Base-by-base conservation (phyloP, 2,888 invertebrate genomes). In the Podabrus alpinus region DNA sequence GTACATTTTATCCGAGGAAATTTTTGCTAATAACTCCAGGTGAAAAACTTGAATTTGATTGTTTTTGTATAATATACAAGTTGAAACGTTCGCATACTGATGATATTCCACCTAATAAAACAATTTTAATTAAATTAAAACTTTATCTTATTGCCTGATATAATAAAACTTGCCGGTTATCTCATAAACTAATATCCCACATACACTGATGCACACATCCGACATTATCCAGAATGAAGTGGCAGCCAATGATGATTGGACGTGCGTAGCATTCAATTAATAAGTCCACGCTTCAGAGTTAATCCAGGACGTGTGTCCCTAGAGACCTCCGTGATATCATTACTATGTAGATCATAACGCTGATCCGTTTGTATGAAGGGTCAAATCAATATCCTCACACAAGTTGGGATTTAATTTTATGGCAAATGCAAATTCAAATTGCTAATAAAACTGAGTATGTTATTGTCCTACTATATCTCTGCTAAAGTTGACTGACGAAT, bases 321-420 rank as follows among this genome's bases (percentile, higher is more conserved):
- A 80, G 84, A 85, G 86, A 85, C 83, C 82, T 82, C 80, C 81
- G 83, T 83, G 83, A 84, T 85, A 85, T 87, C 87, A 87, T 87
- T 88, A 87, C 87, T 87, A 88, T 88, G 87, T 87, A 87, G 87
- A 88, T 88, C 88, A 87, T 86, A n/a, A 86, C 85, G 85, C 85
- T 86, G 87, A 87, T 87, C 87, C 86, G 86, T 86, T 85, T 86
- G 85, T 84, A 83, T 81, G 83, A 80, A 82, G 84, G 84, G 84
- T 84, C 84, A 83, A 84, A 86, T 86, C 86, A 84, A 86, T 86
- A 86, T 82, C 82, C 25, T 25, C 78, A 78, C 73, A 77, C 74
- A 77, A 80, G 79, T 78, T 77, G 73, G 77, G 77, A 76, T 77
- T 80, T 80, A 78, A 79, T 79, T 80, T 80, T 74, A 78, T 79